phyloP scores from a whole-genome alignment of 2,888 invertebrate genomes.

The Euzophera pinguis region DNA sequence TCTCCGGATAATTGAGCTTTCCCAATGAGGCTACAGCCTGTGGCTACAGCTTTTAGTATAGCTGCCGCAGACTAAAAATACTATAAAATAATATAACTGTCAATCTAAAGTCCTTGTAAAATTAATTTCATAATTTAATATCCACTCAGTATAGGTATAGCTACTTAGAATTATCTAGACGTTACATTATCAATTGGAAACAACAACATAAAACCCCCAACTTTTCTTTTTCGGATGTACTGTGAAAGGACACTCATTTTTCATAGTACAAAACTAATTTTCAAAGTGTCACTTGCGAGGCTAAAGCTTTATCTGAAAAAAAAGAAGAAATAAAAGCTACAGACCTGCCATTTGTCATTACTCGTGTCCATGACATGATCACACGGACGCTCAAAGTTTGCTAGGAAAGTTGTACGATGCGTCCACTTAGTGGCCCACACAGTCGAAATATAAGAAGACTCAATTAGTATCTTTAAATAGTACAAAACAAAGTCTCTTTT shows the following conservation, averaged over 20 bases:
- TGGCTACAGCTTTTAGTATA: no score
- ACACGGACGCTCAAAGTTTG: slow-evolving; percentile 14
- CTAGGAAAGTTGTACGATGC: slow-evolving; percentile 11
- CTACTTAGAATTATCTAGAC: no score
- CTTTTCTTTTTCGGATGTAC: slow-evolving; percentile 12
- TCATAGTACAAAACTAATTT: slow-evolving; percentile 50
- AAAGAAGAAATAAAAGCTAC: slow-evolving; percentile 30
- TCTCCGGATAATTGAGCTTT: no score
- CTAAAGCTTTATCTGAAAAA: slow-evolving; percentile 29
- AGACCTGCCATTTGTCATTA: slow-evolving; percentile 31
- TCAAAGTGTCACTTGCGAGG: slow-evolving; percentile 43
- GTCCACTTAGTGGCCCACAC: not conserved
- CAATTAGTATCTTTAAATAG: not conserved
- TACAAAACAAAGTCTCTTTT: no score
- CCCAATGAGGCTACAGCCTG: no score
- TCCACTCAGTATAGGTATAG: no score
- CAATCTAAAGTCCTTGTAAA: no score
- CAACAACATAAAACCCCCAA: not conserved
- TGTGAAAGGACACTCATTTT: slow-evolving; percentile 34
- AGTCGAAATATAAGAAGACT: not conserved
- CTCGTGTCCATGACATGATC: slow-evolving; percentile 17
- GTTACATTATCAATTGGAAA: not conserved
- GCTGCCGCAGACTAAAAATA: no score
- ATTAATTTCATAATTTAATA: no score
- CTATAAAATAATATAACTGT: no score